phyloP scores from a whole-genome alignment of 2,797 vertebrate genomes.

The Ptychadena robeensis region DNA sequence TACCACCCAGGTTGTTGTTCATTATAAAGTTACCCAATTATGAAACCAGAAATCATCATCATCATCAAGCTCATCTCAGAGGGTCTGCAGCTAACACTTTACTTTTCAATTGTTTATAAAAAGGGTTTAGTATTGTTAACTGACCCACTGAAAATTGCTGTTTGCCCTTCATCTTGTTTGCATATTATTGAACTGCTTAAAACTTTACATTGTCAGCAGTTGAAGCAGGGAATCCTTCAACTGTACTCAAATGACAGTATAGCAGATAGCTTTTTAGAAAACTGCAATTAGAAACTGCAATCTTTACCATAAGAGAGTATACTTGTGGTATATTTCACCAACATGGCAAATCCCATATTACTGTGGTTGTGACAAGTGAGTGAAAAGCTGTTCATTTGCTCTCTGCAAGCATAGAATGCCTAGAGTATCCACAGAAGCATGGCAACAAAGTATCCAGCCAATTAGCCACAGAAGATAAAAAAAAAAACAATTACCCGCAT shows the following conservation, averaged over 20 bases:
- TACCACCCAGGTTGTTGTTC: too few species aligned
- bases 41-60: too few species aligned
- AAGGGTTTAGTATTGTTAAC: too few species aligned
- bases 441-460: constrained; percentile 2
- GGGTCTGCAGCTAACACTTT: too few species aligned
- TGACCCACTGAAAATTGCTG: background rate
- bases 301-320: background rate
- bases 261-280: too few species aligned
- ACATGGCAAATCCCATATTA: background rate
- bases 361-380: background rate
- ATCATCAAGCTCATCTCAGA: too few species aligned
- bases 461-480: constrained; percentile 22
- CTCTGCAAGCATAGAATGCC: background rate
- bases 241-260: background rate
- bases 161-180: background rate
- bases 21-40: too few species aligned
- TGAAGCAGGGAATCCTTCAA: background rate
- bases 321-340: background rate
- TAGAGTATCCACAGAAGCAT: constrained; percentile 20
- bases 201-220: background rate
- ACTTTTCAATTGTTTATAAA: too few species aligned
- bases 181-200: background rate
- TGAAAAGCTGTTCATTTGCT: constrained; percentile 10
- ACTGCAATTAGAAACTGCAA: constrained; percentile 19
- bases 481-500: constrained; percentile 47